Base-by-base conservation (phyloP, 2,797 vertebrate species). In the Protosalanx chinensis region DNA sequence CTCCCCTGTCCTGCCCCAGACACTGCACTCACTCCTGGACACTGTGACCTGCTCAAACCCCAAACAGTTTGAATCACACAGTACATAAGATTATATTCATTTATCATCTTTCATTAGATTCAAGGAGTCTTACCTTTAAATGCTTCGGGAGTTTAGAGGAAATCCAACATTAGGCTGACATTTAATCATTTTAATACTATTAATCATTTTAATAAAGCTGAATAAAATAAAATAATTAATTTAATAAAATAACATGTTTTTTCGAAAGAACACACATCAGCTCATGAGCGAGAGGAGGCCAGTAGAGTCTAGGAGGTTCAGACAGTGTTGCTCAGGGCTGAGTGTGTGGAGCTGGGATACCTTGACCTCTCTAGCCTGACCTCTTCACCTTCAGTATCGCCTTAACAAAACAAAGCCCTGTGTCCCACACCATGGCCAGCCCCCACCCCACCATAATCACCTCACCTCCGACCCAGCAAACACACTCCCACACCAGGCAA, bases 401-500 rank as follows among this genome's bases (percentile, higher is more conserved):
- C 92, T 93, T 91, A 93, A 87, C 89, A 94, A 95, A 94, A 95
- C 93, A 95, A 94, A 91, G 75, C 85, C 84, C 79, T 63, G 65
- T 86, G 86, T 84, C 81, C 79, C 53, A 70, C 20, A 73, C 81
- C 78, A 73, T 67, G 76, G 80, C 68, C 51, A 18, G 73, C 83
- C 77, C 30, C 75, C 73, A 71, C 51, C 77, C 75, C 73, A 72
- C 51, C 77, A 51, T 75, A 77, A 85, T 86, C 84, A 84, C 83
- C 74, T 82, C 81, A 81, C 80, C 83, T 76, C 78, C 76, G 72
- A 66, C 75, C 88, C 85, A 81, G 85, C 82, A 84, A 83, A 87
- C 86, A 83, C 79, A 81, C 73, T 69, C 76, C 80, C 77, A 81
- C 81, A 73, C 76, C 72, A 63, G 76, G 63, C 4, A n/a, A 64